Evolutionary conservation across 2,113 vertebrate genomes (phyloP).

Genomic region (Mystacornis crossleyi): DNA sequence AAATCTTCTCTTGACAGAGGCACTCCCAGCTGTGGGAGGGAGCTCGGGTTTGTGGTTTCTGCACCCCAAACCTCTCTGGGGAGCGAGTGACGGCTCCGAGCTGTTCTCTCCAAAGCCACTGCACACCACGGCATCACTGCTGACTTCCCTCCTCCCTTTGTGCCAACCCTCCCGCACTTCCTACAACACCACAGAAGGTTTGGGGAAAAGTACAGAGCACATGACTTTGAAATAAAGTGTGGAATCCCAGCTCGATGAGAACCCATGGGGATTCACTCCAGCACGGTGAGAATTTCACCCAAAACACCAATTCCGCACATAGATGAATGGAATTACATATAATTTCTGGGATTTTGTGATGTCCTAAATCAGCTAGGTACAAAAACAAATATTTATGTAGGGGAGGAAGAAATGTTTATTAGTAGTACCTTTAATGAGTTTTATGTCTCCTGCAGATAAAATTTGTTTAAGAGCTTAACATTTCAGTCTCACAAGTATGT

Average conservation of each 20-base stretch:
- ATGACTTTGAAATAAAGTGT: neutral
- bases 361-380: neutral
- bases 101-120: neutral
- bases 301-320: neutral
- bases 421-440: neutral
- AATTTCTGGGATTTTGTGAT: neutral
- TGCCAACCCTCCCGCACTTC: neutral
- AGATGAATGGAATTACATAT: neutral
- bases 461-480: neutral
- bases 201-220: neutral
- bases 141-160: neutral
- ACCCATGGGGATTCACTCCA: neutral
- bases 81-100: neutral
- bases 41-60: neutral
- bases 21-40: neutral
- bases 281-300: neutral
- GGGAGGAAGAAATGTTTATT: neutral
- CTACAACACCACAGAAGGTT: rapidly evolving
- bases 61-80: neutral
- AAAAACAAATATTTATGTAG: neutral
- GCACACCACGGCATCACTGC: neutral
- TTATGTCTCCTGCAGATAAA: neutral
- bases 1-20: neutral
- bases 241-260: neutral
- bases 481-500: neutral